Evolutionary conservation across 2,797 vertebrate species (phyloP).

Genomic region (Tokudaia tokunoshimensis): DNA sequence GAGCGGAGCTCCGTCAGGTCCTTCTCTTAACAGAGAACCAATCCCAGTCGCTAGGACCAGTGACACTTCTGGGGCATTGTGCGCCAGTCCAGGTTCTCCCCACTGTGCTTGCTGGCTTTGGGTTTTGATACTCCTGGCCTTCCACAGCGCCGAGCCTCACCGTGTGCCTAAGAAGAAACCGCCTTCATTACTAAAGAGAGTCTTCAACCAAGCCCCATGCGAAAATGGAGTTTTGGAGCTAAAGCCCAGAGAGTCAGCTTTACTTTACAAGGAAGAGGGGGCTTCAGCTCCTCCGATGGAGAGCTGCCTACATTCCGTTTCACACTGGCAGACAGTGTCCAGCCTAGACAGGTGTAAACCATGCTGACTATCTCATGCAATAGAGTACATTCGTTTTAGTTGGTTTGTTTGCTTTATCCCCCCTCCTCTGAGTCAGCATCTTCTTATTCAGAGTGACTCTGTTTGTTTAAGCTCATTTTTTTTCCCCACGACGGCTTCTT

Average conservation of each 20-base stretch:
- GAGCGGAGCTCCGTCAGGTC: neutral
- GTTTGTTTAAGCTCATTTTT: neutral
- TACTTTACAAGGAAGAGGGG: neutral
- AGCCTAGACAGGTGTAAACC: accelerated
- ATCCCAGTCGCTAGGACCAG: neutral
- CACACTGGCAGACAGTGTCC: neutral
- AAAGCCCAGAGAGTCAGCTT: neutral
- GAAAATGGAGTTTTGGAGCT: neutral
- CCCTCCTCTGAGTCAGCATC: too few relatives aligned
- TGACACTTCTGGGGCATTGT: neutral
- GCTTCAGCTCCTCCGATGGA: accelerated
- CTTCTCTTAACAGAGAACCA: neutral
- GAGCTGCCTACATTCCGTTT: neutral
- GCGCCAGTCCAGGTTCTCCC: neutral
- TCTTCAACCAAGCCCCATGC: neutral
- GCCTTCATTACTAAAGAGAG: too few relatives aligned
- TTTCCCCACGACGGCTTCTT: neutral
- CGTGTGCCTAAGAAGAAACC: accelerated
- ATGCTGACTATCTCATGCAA: neutral
- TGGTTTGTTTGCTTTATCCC: neutral
- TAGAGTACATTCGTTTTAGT: neutral
- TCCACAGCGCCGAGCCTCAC: neutral
- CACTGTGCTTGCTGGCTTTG: neutral
- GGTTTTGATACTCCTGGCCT: neutral
- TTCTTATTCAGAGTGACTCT: neutral